Base-by-base conservation (phyloP, 2,113 vertebrate genomes). In the Cyrtonyx montezumae region DNA sequence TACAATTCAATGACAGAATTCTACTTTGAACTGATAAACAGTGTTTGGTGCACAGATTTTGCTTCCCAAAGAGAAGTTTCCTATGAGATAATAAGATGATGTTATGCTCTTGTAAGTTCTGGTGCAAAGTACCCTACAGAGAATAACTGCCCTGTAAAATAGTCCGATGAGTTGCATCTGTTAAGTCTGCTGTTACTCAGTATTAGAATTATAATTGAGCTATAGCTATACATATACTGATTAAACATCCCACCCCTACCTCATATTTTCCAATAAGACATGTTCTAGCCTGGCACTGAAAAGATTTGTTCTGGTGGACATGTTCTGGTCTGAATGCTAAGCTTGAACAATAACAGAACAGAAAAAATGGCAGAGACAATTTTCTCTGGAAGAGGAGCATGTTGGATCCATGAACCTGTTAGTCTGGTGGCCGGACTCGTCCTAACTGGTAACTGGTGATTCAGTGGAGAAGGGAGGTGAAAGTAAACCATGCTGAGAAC, bases 361-460 rank as follows among this genome's bases (percentile, higher is more conserved):
- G 74, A 55, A 75, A 53, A 53, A 25, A n/a, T 25, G 1, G 1
- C 58, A 23, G 59, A 34, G 49, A 16, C 46, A 19, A 46, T 71
- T 87, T 77, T 79, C 34, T 70, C 36, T 92, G n/a, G 40, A 37
- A 23, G 34, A 51, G 49, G 80, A 88, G 61, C 14, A 23, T 34
- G 30, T 43, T 70, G 51, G n/a, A 48, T 93, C 42, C 21, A 51
- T 55, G 67, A 91, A 82, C 94, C 79, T 94, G 89, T 74, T 79
- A 8, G 32, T 92, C 84, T 87, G 70, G 92, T 89, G 66, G 61
- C 67, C 46, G 32, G 63, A 7, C 59, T 73, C 1, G 0, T 67
- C 67, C 75, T 69, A 84, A 70, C 87, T 91, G 78, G 63, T 74
- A 55, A 32, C 49, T 1, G 40, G 65, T 96, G 91, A 94, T 56